Conservation (phyloP, 2,888 invertebrate genomes). For the Sisyra nigra region DNA sequence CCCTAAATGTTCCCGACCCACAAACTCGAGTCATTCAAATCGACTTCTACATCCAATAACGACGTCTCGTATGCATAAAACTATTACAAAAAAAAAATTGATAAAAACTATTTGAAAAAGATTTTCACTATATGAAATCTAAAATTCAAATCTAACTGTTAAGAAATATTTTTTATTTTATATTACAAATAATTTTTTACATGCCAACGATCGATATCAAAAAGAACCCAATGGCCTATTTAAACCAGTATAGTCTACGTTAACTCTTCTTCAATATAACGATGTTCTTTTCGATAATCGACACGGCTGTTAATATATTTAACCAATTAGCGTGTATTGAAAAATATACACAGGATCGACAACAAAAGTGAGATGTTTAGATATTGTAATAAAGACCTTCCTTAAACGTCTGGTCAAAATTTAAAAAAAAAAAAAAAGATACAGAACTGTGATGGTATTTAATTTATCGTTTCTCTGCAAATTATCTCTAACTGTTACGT, state of each 20-base stretch:
- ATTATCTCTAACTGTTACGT: too few relatives aligned
- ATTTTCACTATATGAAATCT: slow-evolving; percentile 1
- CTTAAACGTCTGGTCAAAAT: slow-evolving; percentile 20
- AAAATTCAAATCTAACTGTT: slow-evolving; percentile 6
- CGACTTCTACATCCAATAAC: too few relatives aligned
- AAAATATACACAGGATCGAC: slow-evolving; percentile 27
- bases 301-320: slow-evolving; percentile 26
- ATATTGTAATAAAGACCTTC: slow-evolving; percentile 20
- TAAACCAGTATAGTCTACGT: too few relatives aligned
- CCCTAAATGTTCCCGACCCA: too few relatives aligned
- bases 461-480: slow-evolving; percentile 16
- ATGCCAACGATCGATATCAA: neutral
- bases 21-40: too few relatives aligned
- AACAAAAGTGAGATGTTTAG: slow-evolving; percentile 32
- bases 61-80: neutral
- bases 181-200: slow-evolving; percentile 6
- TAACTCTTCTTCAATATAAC: too few relatives aligned
- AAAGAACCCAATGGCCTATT: too few relatives aligned
- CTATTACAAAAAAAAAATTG: neutral
- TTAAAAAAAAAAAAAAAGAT: too few relatives aligned
- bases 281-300: too few relatives aligned
- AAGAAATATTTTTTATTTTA: slow-evolving; percentile 7
- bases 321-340: slow-evolving; percentile 14
- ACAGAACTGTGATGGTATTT: slow-evolving; percentile 27
- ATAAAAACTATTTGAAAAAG: neutral